Conservation (phyloP, 1,140 invertebrate genomes). For the Elymnias hypermnestra region DNA sequence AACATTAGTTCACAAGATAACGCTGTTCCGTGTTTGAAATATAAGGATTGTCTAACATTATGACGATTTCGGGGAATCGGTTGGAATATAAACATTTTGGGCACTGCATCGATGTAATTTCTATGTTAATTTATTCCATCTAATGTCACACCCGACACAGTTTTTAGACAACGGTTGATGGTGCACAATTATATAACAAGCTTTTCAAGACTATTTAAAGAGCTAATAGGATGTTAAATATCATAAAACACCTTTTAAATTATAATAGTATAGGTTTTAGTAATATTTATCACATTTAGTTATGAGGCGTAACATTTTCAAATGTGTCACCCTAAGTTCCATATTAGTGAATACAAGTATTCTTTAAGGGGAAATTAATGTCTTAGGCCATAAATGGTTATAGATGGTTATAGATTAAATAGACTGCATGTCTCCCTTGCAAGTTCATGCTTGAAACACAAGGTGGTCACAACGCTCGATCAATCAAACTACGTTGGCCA, state of each 20-base stretch:
- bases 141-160: no score
- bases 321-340: no score
- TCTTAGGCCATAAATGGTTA: no score
- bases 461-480: constrained; percentile 44
- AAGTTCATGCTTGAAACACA: constrained; percentile 11
- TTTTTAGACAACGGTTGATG: no score
- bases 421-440: constrained; percentile 7
- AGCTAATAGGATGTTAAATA: no score
- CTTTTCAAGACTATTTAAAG: no score
- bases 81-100: not conserved
- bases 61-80: constrained; percentile 25
- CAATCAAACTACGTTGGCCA: constrained; percentile 62
- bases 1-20: constrained; percentile 65
- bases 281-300: no score
- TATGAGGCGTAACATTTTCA: no score
- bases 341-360: no score
- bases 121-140: not conserved
- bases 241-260: not conserved
- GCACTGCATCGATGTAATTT: not conserved
- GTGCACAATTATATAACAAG: no score
- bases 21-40: constrained; percentile 42
- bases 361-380: no score
- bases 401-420: no score
- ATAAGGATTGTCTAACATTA: constrained; percentile 42
- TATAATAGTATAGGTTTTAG: not conserved